Evolutionary conservation across 2,113 vertebrate species (phyloP).

Genomic region (Nothobranchius kuhntae): DNA sequence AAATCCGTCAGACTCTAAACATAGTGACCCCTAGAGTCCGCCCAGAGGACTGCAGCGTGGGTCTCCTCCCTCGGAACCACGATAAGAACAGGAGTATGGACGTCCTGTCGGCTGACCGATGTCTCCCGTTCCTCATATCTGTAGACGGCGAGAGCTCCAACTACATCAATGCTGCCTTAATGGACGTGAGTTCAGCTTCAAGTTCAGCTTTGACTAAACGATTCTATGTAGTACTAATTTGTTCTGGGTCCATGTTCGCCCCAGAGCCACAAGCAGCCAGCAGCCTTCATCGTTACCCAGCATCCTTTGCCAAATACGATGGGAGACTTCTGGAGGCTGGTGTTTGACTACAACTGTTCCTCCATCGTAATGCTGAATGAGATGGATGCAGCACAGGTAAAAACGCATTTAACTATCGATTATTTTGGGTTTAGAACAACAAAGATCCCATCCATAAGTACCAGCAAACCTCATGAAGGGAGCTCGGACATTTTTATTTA

Average conservation of each 20-base stretch:
- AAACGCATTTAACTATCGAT: neutral
- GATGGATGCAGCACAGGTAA: constrained; percentile 94
- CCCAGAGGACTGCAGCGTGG: constrained; percentile 96
- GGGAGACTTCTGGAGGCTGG: constrained; percentile 97
- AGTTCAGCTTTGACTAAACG: no score
- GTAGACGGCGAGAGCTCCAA: constrained; percentile 97
- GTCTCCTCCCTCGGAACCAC: constrained; percentile 92
- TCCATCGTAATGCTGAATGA: constrained; percentile 98
- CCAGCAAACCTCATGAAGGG: no score
- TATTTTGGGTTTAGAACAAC: no score
- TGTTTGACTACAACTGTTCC: constrained; percentile 98
- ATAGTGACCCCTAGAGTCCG: constrained; percentile 95
- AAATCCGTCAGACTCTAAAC: constrained; percentile 87
- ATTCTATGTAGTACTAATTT: no score
- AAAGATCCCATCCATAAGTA: no score
- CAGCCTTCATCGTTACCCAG: constrained; percentile 97
- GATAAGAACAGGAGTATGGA: constrained; percentile 98
- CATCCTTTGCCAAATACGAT: constrained; percentile 96
- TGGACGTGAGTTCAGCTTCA: constrained; percentile 86
- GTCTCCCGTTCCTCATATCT: constrained; percentile 96
- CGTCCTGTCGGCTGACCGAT: constrained; percentile 91
- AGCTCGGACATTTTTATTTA: no score
- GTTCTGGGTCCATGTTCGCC: neutral
- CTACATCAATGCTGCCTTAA: constrained; percentile 96
- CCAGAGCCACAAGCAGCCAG: constrained; percentile 98